Percentiles rank a stretch among this genome's conserved stretches.
These are phyloP conservation scores for Drosophila robusta DNA, from an alignment of 2,888 invertebrate genomes.

Conservation along the genomic window DNA sequence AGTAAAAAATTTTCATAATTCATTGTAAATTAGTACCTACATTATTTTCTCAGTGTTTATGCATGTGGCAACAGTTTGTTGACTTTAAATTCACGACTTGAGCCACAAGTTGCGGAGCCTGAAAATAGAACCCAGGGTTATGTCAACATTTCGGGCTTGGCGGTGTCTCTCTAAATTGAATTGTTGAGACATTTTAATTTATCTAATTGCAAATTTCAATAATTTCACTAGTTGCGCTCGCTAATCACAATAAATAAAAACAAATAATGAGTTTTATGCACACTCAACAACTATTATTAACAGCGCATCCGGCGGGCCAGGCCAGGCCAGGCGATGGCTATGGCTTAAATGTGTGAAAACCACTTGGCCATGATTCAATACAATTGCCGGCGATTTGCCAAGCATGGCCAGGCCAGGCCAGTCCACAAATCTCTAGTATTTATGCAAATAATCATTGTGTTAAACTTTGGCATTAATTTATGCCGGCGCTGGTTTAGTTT, in stretches of 20 bases:
- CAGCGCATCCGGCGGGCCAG: slow-evolving; percentile 46
- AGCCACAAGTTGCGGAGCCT: slow-evolving; percentile 8
- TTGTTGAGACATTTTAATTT: slow-evolving; percentile 47
- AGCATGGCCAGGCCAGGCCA: not conserved
- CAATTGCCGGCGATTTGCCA: slow-evolving; percentile 24
- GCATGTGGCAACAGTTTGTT: slow-evolving; percentile 10
- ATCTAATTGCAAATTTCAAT: slow-evolving; percentile 71
- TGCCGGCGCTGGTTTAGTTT: slow-evolving; percentile 32
- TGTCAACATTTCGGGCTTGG: slow-evolving; percentile 17
- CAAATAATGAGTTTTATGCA: slow-evolving; percentile 39
- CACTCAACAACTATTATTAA: slow-evolving; percentile 35
- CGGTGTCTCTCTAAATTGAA: slow-evolving; percentile 39
- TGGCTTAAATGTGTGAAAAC: slow-evolving; percentile 64
- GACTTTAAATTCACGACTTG: slow-evolving; percentile 17
- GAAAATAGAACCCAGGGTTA: slow-evolving; percentile 37
- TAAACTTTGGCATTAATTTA: slow-evolving; percentile 39
- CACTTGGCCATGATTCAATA: slow-evolving; percentile 52
- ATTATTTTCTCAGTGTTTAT: not conserved
- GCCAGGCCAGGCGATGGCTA: not conserved
- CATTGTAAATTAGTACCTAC: no score
- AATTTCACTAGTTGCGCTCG: slow-evolving; percentile 58
- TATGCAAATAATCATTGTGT: slow-evolving; percentile 34
- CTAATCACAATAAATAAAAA: slow-evolving; percentile 47
- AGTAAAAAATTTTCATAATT: no score
- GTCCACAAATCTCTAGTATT: slow-evolving; percentile 31